Evolutionary conservation across 1,140 invertebrate genomes (phyloP), one percentile per base, ranked within the genome.

Genomic region (Bombus haemorrhoidalis): DNA sequence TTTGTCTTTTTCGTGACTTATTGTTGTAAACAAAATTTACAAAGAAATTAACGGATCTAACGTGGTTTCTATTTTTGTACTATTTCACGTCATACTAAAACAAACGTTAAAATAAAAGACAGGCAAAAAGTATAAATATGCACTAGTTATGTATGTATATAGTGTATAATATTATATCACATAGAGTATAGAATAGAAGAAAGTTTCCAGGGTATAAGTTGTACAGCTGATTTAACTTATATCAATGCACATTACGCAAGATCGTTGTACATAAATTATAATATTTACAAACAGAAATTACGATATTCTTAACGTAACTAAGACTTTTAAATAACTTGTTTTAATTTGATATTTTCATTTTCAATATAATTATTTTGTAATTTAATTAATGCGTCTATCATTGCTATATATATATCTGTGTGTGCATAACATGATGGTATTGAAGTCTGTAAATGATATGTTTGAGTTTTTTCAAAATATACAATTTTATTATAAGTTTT

Each of bases 181-280:
- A n/a, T 62, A 62, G 28, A 62, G 59, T 53, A 53, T 53, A 22
- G 1, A 53, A 6, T 53, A 53, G 22, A 59, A 59, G 13, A 32
- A 32, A 68, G 15, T 34, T 32, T 66, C 13, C 15, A 34, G 32
- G 8, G 34, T 3, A 37, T 68, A 22, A 68, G 18, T 37, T 68
- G 32, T 22, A 68, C 6, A 34, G 64, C 6, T 68, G 32, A 68
- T 68, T 68, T 68, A 53, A 75, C 37, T 75, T n/a, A 62, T 39
- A 39, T 13, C 32, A 37, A 53, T 41, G 18, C 2, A 62, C 18
- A 64, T 13, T 66, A 22, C 53, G 8, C n/a, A 74, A 74, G 32
- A 12, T n/a, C 28, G 47, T 22, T 84, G 39, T 84, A 84, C 4
- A 84, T 83, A 81, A 53, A 75, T 68, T 76, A 25, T 3, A 34